Base-by-base conservation (phyloP, 2,797 vertebrate species). In the Pteropus rufus region DNA sequence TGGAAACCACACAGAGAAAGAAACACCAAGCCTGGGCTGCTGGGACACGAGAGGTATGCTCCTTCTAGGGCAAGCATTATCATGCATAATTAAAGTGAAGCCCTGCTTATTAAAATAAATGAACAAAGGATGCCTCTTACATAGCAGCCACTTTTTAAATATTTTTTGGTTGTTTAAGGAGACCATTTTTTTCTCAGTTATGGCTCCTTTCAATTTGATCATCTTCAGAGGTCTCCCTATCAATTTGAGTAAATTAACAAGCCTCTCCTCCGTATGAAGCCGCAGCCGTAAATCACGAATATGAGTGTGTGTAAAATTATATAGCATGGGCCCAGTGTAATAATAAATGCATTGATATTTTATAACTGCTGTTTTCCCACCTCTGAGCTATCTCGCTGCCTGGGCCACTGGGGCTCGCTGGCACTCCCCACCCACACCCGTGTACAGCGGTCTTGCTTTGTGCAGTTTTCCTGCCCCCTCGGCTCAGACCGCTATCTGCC, bases 341-440 rank as follows among this genome's bases (percentile, higher is more conserved):
- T 97, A 97, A 97, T 95, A 97, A 97, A 95, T 70, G 87, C 96
- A 97, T 96, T 96, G 95, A 95, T 98, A 96, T 96, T 96, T 84
- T 29, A 97, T 93, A 96, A 96, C 95, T 49, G 96, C 94, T 91
- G 80, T 94, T 96, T 95, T 91, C 89, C 67, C 86, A 84, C 56
- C 60, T 93, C 81, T 46, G 26, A 92, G 82, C 73, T 0, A 11
- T 94, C 97, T 97, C 77, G 29, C 19, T 94, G 95, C 87, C 87
- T 83, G 95, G 96, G 97, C 97, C 95, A 96, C 88, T 69, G 96
- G 95, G 95, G 80, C 97, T 92, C 73, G 69, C 92, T 88, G 96
- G 89, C 41, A 19, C 85, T 97, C 86, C 75, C 93, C 24, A 24
- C 83, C 39, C 85, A 0, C 87, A 1, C 88, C 64, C 41, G 72